Conservation (phyloP, 2,797 vertebrate genomes). For the Emydoidea blandingii region DNA sequence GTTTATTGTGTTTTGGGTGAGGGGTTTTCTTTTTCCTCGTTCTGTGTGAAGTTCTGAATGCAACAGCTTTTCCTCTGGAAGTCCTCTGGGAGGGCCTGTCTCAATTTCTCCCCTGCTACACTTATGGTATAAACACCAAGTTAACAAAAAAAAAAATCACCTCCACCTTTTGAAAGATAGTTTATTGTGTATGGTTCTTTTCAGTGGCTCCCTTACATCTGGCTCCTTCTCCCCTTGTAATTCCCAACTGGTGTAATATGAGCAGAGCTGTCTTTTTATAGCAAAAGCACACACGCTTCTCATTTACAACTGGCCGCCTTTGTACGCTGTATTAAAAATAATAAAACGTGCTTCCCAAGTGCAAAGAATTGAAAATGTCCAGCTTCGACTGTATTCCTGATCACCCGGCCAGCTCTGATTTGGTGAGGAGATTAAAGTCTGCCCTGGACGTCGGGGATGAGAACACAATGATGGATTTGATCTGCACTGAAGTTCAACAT, state of each 20-base stretch:
- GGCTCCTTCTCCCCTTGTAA: not conserved
- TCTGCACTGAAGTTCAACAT: constrained; percentile 53
- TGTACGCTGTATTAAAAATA: not conserved
- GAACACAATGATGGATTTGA: constrained; percentile 27
- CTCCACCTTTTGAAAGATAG: not conserved
- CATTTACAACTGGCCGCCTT: not conserved
- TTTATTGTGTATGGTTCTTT: not conserved
- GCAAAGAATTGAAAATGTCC: not conserved
- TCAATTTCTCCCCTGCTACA: not conserved
- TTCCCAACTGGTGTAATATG: not conserved
- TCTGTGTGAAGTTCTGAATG: not conserved
- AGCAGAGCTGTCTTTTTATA: constrained; percentile 27
- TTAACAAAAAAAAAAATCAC: not conserved
- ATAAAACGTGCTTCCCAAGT: not conserved
- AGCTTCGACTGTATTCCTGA: constrained; percentile 48
- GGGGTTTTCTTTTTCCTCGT: not conserved
- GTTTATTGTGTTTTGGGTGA: not conserved
- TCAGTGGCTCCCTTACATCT: not conserved
- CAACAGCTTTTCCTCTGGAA: not conserved
- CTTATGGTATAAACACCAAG: not conserved
- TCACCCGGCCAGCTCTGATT: constrained; percentile 63
- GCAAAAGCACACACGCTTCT: accelerated
- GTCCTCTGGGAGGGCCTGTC: not conserved
- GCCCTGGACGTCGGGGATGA: constrained; percentile 61
- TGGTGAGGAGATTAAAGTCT: constrained; percentile 70